A percentile compares a stretch with the other conserved stretches of the same genome.
Conservation (phyloP, 2,797 vertebrate genomes). For the Mastacembelus armatus region DNA sequence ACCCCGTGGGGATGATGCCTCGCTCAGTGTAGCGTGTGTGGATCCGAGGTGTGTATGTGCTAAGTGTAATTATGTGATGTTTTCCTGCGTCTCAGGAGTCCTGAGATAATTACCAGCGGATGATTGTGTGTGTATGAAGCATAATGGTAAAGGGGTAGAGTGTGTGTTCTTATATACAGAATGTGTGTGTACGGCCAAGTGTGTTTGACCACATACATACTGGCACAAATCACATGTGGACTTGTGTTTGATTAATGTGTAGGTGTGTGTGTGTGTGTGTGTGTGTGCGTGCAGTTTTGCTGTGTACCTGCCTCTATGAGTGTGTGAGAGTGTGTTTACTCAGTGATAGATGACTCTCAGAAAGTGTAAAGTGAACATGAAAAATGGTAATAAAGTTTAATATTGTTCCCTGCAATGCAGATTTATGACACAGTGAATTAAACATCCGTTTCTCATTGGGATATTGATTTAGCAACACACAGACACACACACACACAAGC, state of each 20-base stretch:
- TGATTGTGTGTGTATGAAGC: background rate
- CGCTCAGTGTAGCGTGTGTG: conserved; percentile 18
- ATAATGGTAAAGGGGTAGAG: conserved; percentile 5
- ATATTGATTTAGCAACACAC: conserved; percentile 68
- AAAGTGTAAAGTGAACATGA: conserved; percentile 63
- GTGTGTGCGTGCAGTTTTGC: background rate
- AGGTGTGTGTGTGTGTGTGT: background rate
- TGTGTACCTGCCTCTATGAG: background rate
- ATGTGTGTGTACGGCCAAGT: background rate
- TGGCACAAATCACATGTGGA: background rate
- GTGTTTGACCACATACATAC: background rate
- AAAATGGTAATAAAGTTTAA: conserved; percentile 75
- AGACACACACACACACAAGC: background rate
- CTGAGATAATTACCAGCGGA: conserved; percentile 35
- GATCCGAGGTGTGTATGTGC: conserved; percentile 8
- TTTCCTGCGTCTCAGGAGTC: conserved; percentile 23
- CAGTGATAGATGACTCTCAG: conserved; percentile 59
- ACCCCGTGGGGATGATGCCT: background rate
- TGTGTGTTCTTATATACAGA: background rate
- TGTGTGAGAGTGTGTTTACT: conserved; percentile 15
- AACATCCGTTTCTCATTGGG: conserved; percentile 74
- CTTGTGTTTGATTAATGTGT: too few relatives aligned
- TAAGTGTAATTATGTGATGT: conserved; percentile 42
- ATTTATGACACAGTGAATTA: conserved; percentile 74
- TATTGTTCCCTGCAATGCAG: conserved; percentile 60